A percentile compares a stretch with the other conserved stretches of the same genome.
Evolutionary conservation across 2,113 vertebrate species (phyloP).

Genomic region (Pterocles gutturalis): DNA sequence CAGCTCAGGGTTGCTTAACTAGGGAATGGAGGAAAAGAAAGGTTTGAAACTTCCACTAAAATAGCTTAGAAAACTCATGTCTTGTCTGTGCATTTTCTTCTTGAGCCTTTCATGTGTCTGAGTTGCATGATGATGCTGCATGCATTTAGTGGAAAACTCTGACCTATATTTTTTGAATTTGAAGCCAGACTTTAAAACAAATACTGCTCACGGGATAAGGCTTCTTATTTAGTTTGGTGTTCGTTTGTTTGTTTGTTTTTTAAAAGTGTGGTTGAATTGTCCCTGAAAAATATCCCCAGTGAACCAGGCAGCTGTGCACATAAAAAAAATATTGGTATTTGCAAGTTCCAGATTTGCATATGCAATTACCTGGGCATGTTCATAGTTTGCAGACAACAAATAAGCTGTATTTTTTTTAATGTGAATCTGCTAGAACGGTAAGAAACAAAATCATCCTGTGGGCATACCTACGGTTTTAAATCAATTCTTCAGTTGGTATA

Average conservation of each 20-base stretch:
- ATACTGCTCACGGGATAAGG: not conserved
- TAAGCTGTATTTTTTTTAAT: not conserved
- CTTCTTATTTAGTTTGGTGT: not conserved
- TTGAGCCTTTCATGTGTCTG: not conserved
- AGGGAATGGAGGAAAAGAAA: not conserved
- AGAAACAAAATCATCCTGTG: slow-evolving; percentile 16
- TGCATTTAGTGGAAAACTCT: not conserved
- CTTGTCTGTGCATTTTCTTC: not conserved
- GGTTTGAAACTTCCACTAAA: not conserved
- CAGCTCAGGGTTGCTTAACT: not conserved
- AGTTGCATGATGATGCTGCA: not conserved
- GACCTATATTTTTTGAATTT: not conserved
- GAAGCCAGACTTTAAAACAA: not conserved
- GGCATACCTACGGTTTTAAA: slow-evolving; percentile 8
- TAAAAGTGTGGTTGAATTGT: not conserved
- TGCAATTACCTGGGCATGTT: not conserved
- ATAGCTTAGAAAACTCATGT: not conserved
- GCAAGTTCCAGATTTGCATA: not conserved
- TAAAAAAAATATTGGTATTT: not conserved
- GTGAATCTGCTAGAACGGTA: not conserved
- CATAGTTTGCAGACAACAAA: not conserved
- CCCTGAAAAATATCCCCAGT: not conserved
- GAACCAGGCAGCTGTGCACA: not conserved
- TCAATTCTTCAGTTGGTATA: slow-evolving; percentile 43
- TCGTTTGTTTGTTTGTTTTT: not conserved